phyloP scores from a whole-genome alignment of 1,140 invertebrate genomes.

The Drosophila auraria region DNA sequence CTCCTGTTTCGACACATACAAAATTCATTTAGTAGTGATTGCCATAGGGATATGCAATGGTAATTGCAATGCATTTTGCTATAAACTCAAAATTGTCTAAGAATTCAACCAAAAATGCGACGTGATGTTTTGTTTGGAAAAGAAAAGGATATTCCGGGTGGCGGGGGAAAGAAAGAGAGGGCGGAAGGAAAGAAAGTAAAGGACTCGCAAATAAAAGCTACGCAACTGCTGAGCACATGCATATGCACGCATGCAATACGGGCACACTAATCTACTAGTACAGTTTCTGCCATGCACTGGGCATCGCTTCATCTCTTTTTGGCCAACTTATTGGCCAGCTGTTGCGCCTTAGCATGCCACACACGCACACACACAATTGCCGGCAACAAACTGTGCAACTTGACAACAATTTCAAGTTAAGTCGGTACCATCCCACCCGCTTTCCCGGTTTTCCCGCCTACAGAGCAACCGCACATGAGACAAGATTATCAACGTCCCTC shows the following conservation, averaged over 20 bases:
- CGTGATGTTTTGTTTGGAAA: conserved; percentile 55
- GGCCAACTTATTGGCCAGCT: conserved; percentile 42
- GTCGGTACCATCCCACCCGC: conserved; percentile 15
- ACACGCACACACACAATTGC: conserved; percentile 6
- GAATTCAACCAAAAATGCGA: conserved; percentile 69
- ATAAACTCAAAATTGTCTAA: conserved; percentile 36
- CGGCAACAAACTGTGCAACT: conserved; percentile 38
- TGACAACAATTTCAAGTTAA: conserved; percentile 54
- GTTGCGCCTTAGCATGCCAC: conserved; percentile 31
- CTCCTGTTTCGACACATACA: conserved; percentile 88
- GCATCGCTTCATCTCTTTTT: conserved; percentile 9
- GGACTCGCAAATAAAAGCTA: conserved; percentile 43
- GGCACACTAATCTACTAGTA: conserved; percentile 1
- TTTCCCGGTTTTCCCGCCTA: conserved; percentile 2
- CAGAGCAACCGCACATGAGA: conserved; percentile 43
- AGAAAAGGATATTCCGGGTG: conserved; percentile 29
- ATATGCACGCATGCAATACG: conserved; percentile 42
- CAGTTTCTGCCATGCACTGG: conserved; percentile 12
- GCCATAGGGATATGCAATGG: too few species aligned
- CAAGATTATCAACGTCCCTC: conserved; percentile 69
- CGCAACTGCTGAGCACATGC: conserved; percentile 53
- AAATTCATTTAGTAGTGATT: conserved; percentile 27
- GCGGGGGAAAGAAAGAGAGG: background rate
- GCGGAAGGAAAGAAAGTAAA: conserved; percentile 30
- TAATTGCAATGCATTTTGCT: conserved; percentile 13